Conservation (phyloP, 2,113 vertebrate genomes). For the Pontoporia blainvillei region DNA sequence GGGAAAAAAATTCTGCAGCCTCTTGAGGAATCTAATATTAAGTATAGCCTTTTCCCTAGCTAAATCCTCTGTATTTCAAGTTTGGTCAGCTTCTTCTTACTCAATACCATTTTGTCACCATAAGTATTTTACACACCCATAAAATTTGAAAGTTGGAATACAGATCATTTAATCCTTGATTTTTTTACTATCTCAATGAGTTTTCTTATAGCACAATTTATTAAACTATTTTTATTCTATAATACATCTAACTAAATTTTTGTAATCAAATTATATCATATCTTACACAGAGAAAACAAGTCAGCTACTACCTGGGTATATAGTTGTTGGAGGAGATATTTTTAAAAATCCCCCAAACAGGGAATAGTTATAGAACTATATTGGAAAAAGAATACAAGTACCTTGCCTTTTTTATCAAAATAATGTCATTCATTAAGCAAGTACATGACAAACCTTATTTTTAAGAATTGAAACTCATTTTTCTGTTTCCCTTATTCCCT, state of each 20-base stretch:
- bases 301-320: background rate
- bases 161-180: background rate
- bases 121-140: background rate
- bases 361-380: background rate
- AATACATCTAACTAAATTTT: background rate
- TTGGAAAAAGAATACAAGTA: background rate
- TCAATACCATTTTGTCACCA: background rate
- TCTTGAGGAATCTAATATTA: background rate
- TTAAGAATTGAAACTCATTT: background rate
- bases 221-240: background rate
- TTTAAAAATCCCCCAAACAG: background rate
- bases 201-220: background rate
- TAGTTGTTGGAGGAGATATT: background rate
- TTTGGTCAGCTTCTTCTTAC: background rate
- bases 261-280: background rate
- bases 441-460: background rate
- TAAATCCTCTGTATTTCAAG: background rate
- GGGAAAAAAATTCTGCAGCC: background rate
- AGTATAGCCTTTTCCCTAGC: background rate
- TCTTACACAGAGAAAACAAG: background rate
- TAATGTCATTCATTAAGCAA: background rate
- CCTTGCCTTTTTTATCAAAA: background rate
- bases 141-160: constrained; percentile 2
- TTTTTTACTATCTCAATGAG: background rate
- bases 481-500: background rate